A percentile compares a stretch with the other conserved stretches of the same genome.
phyloP scores from a whole-genome alignment of 2,113 vertebrate species.

The Rutilus rutilus region DNA sequence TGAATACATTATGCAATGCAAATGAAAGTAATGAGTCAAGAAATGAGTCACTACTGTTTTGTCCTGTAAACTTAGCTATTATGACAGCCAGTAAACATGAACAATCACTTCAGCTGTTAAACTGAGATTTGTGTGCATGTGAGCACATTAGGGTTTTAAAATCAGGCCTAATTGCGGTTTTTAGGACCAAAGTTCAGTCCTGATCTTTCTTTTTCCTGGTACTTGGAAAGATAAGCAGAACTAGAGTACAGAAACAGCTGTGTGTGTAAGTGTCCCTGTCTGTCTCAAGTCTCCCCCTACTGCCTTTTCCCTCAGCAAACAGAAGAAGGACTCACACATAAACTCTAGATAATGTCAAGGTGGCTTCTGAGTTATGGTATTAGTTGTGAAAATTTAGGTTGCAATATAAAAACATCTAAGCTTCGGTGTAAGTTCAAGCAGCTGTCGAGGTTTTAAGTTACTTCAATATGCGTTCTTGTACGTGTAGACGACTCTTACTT shows the following conservation, averaged over 20 bases:
- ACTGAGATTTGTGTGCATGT: conserved; percentile 25
- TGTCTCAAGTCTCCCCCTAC: conserved; percentile 55
- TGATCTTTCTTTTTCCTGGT: conserved; percentile 14
- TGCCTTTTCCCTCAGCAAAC: conserved; percentile 53
- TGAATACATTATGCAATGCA: neutral
- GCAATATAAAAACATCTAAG: neutral
- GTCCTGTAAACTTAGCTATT: neutral
- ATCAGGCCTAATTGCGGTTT: conserved; percentile 22
- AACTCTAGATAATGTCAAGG: conserved; percentile 18
- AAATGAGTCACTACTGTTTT: neutral
- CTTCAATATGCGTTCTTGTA: neutral
- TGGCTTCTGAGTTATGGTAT: neutral
- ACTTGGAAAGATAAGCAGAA: conserved; percentile 26
- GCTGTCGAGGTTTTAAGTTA: conserved; percentile 4
- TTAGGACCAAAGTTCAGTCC: conserved; percentile 31
- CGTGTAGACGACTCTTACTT: neutral
- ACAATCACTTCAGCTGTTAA: conserved; percentile 2
- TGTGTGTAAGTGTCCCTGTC: conserved; percentile 61
- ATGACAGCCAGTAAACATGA: neutral
- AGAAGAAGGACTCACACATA: neutral
- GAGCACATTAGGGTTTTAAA: conserved; percentile 27
- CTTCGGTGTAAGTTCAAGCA: neutral
- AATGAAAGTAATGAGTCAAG: neutral
- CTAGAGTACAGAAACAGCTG: conserved; percentile 67
- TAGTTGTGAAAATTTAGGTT: neutral